Conservation (phyloP, 2,113 vertebrate species). For the Uropsilus gracilis region DNA sequence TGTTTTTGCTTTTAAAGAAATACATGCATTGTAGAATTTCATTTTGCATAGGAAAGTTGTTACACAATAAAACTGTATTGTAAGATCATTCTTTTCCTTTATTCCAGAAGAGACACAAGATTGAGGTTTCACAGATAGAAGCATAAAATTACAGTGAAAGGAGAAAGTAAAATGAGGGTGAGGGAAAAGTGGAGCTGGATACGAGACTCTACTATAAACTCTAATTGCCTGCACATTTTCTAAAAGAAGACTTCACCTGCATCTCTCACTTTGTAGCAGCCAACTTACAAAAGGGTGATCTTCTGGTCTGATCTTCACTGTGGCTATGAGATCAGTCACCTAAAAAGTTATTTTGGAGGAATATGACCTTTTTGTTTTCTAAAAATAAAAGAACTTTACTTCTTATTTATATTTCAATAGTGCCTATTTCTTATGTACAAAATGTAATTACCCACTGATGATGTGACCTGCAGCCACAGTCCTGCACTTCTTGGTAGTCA, state of each 20-base stretch:
- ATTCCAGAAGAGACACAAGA: not conserved
- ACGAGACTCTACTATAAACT: not conserved
- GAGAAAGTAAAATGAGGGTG: not conserved
- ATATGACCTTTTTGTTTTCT: not conserved
- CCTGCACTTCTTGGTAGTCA: not conserved
- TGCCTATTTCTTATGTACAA: not conserved
- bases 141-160: not conserved
- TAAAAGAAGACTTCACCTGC: not conserved
- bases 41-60: not conserved
- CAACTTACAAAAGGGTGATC: not conserved
- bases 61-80: not conserved
- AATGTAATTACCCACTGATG: not conserved
- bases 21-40: not conserved
- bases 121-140: not conserved
- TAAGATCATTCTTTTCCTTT: not conserved
- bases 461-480: not conserved
- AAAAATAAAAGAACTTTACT: conserved; percentile 11
- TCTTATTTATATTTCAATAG: conserved; percentile 6
- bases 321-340: not conserved
- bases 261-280: not conserved
- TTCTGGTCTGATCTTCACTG: not conserved
- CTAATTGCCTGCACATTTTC: not conserved
- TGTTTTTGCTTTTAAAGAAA: conserved; percentile 18
- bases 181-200: not conserved
- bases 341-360: not conserved